Conservation (phyloP, 2,797 vertebrate genomes). For the Phataginus tricuspis region DNA sequence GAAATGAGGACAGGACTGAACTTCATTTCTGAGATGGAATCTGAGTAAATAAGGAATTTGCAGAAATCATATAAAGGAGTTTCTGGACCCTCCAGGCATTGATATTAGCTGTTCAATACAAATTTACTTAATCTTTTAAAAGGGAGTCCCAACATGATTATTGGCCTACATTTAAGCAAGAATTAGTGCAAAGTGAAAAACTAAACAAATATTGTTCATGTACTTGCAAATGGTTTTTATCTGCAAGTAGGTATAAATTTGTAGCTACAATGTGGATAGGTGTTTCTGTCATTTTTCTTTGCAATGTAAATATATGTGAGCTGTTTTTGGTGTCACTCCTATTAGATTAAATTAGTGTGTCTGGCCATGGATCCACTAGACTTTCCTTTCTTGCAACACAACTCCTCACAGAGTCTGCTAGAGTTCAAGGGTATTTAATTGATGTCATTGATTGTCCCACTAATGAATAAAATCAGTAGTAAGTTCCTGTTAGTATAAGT, state of each 20-base stretch:
- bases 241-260: background rate
- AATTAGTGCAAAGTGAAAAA: background rate
- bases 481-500: background rate
- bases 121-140: slow-evolving; percentile 40
- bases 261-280: background rate
- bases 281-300: background rate
- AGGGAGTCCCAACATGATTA: background rate
- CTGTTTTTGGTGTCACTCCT: background rate
- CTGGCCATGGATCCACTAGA: background rate
- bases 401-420: background rate
- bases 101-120: background rate
- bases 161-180: background rate
- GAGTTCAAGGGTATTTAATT: background rate
- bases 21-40: background rate
- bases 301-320: background rate
- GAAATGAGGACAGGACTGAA: background rate
- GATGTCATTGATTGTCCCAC: background rate
- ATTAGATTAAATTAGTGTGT: background rate
- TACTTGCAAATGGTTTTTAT: background rate
- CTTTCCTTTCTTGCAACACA: background rate
- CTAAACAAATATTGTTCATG: background rate
- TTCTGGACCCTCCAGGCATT: background rate
- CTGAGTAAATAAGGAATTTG: background rate
- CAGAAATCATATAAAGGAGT: background rate
- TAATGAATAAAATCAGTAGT: background rate